These are phyloP conservation scores for Siniperca undulata DNA, from an alignment of 2,797 vertebrate genomes.

Conservation along the genomic window DNA sequence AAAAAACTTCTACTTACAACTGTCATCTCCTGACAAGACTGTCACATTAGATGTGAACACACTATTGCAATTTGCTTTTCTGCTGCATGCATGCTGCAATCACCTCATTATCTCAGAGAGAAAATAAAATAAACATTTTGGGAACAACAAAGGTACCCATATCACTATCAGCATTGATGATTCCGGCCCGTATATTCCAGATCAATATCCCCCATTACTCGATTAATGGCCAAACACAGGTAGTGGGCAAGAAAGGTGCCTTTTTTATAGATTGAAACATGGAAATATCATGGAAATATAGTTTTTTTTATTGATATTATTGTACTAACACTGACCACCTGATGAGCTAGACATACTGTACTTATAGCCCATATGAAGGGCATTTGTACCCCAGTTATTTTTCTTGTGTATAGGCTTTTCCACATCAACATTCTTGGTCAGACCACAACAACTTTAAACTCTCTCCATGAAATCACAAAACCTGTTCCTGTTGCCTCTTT, in stretches of 20 bases:
- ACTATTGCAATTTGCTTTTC: neutral
- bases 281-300: no score
- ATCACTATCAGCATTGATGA: neutral
- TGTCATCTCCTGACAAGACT: neutral
- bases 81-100: neutral
- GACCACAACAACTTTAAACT: constrained; percentile 3
- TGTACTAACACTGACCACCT: neutral
- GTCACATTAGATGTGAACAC: neutral
- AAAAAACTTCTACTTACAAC: no score
- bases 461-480: constrained; percentile 9
- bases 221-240: neutral
- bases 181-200: neutral
- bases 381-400: neutral
- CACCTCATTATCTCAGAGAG: no score
- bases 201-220: neutral
- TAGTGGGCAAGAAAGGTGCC: neutral
- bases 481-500: constrained; percentile 13
- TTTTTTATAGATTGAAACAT: neutral
- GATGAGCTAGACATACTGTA: neutral
- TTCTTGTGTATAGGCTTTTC: neutral
- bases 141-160: neutral
- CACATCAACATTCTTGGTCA: neutral
- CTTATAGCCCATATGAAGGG: neutral
- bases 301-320: neutral
- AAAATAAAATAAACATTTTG: neutral